phyloP scores from a whole-genome alignment of 1,140 invertebrate genomes.

The Drosophila setifemur region DNA sequence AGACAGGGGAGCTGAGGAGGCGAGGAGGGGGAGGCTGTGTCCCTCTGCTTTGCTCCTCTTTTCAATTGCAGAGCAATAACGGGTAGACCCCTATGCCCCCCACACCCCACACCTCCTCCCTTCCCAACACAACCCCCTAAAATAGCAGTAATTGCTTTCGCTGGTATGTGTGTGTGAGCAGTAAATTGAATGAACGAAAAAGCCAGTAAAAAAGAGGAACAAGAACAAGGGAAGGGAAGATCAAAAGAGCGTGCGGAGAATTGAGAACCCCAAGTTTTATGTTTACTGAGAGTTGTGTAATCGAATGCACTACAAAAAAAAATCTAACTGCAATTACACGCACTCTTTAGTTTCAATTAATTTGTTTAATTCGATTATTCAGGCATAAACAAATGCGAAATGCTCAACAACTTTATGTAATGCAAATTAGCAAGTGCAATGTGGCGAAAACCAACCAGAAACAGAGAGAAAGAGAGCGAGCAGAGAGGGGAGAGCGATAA shows the following conservation, averaged over 20 bases:
- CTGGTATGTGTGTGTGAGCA: conserved; percentile 44
- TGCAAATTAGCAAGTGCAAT: conserved; percentile 66
- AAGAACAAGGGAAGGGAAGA: conserved; percentile 14
- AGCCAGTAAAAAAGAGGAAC: conserved; percentile 38
- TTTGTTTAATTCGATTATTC: conserved; percentile 6
- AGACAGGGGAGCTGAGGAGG: too few relatives aligned
- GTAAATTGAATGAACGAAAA: conserved; percentile 78
- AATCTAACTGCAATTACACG: conserved; percentile 23
- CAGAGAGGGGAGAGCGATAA: conserved; percentile 5
- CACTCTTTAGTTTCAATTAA: conserved; percentile 31
- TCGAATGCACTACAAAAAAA: conserved; percentile 19
- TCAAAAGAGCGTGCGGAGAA: conserved; percentile 40
- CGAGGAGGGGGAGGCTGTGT: background rate
- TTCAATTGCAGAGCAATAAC: conserved; percentile 75
- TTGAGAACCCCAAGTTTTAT: conserved; percentile 3
- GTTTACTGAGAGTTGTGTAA: conserved; percentile 60
- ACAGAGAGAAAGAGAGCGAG: conserved; percentile 25
- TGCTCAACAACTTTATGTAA: conserved; percentile 67
- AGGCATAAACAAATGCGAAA: conserved; percentile 66
- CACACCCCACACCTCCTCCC: background rate
- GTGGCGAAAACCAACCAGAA: conserved; percentile 37
- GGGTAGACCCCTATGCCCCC: conserved; percentile 9
- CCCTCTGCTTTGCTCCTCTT: conserved; percentile 22
- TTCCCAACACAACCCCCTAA: conserved; percentile 8
- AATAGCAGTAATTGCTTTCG: conserved; percentile 73